Evolutionary conservation across 2,113 vertebrate species (phyloP), one percentile per base, ranked within the genome.

Genomic region (Pachyramphus minor): DNA sequence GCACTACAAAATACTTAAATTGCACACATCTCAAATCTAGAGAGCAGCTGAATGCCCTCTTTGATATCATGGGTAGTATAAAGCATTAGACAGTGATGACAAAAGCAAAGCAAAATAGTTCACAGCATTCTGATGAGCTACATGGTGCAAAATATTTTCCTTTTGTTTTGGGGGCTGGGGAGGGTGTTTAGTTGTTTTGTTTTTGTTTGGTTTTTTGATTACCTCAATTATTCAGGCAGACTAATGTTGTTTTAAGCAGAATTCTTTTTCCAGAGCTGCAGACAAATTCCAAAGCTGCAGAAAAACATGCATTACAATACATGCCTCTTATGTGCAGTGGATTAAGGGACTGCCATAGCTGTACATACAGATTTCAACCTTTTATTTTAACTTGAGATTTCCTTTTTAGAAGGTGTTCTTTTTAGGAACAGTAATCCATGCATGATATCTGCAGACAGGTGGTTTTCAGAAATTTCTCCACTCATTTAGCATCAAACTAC

Each of bases 141-240:
- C 22, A 16, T 18, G 4, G 20, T 33, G 3, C 18, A 77, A 76
- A 62, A 49, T 42, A 0, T 33, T 78, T 18, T 64, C 19, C 11
- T 62, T 85, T 63, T 37, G 6, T 39, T 85, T 53, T 41, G 39
- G 44, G 42, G 5, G 5, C 2, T 7, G 14, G 8, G 7, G 3
- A 3, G 1, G 8, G 3, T 30, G 8, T 44, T 64, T 18, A 3
- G 3, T 27, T 59, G 28, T 1, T 69, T 50, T 30, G n/a, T 4
- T 6, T 62, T 83, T 31, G 5, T 33, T 8, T 30, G 8, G 5
- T 1, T 19, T 41, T 47, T 45, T 9, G 11, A 23, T 49, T 58
- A 31, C 18, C 13, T 81, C 14, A 47, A 1, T 56, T 83, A 50
- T 60, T 82, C 7, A 42, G n/a, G 53, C 18, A 84, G 35, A 60